phyloP scores from a whole-genome alignment of 2,797 vertebrate species.

The Labeo calbasu region DNA sequence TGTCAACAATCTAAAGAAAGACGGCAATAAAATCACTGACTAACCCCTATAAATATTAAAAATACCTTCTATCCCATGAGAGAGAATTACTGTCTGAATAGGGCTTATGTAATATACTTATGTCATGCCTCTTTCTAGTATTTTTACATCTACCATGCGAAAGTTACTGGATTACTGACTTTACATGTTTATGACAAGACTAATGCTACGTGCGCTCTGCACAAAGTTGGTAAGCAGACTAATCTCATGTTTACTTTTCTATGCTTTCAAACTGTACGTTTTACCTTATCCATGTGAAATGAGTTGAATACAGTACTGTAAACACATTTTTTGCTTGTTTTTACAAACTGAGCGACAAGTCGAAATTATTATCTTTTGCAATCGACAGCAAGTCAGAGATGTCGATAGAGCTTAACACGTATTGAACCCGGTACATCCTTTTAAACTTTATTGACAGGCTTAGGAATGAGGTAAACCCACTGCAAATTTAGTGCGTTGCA shows the following conservation, averaged over 20 bases:
- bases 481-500: neutral
- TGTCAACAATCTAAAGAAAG: neutral
- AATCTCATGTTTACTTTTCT: neutral
- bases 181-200: neutral
- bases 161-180: neutral
- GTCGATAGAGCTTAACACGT: conserved; percentile 11
- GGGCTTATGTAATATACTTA: neutral
- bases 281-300: neutral
- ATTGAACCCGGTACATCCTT: neutral
- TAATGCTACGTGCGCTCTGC: neutral
- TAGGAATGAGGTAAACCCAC: conserved; percentile 5
- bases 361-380: neutral
- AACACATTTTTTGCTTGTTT: neutral
- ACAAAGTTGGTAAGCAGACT: neutral
- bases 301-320: neutral
- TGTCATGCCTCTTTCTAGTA: neutral
- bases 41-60: neutral
- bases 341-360: neutral
- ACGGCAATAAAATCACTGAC: neutral
- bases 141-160: neutral
- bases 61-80: neutral
- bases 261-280: neutral
- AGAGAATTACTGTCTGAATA: neutral
- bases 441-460: conserved; percentile 22
- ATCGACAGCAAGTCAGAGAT: neutral